Conservation (phyloP, 2,113 vertebrate genomes). For the Passer montanus region DNA sequence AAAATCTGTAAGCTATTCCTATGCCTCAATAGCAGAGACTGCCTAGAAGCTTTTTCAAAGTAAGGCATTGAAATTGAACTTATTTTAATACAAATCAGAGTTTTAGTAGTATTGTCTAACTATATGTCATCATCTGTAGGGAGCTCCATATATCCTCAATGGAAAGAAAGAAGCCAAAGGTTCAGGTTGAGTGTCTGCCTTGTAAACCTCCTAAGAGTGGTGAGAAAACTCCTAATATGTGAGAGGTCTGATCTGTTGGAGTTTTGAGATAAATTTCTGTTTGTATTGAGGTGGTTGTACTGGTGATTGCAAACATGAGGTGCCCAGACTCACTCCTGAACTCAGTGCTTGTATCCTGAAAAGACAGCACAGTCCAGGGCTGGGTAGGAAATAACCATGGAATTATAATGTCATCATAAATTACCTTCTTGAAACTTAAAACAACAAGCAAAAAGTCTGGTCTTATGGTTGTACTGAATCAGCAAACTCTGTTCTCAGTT, state of each 20-base stretch:
- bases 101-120: not conserved
- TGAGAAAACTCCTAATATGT: not conserved
- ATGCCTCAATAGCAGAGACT: not conserved
- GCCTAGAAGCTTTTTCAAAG: not conserved
- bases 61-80: not conserved
- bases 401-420: not conserved
- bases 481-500: not conserved
- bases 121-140: not conserved
- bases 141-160: not conserved
- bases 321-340: not conserved
- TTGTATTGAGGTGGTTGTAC: not conserved
- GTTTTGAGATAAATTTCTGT: not conserved
- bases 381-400: not conserved
- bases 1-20: not conserved
- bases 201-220: not conserved
- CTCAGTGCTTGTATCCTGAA: not conserved
- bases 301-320: not conserved
- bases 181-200: not conserved
- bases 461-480: accelerated
- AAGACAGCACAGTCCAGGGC: not conserved
- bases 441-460: not conserved
- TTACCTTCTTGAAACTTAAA: not conserved
- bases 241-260: not conserved
- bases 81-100: not conserved
- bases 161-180: not conserved